phyloP scores from a whole-genome alignment of 2,888 invertebrate genomes.

The Limulus polyphemus region DNA sequence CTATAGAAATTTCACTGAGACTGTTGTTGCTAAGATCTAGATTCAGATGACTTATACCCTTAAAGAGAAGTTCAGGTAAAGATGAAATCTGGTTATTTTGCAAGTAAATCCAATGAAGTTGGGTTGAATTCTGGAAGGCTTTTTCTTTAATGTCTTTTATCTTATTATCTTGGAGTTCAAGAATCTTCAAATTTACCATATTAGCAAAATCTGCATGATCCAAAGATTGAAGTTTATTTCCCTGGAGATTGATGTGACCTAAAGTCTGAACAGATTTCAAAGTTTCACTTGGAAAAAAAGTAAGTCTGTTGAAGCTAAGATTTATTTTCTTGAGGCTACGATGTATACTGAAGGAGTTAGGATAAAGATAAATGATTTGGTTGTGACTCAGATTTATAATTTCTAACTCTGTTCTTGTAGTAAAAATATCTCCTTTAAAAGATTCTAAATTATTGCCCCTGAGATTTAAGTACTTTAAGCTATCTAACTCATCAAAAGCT shows the following conservation, averaged over 20 bases:
- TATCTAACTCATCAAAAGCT: constrained; percentile 21
- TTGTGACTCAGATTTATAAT: constrained; percentile 31
- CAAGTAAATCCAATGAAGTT: constrained; percentile 53
- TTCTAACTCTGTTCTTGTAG: constrained; percentile 34
- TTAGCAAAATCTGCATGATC: constrained; percentile 76
- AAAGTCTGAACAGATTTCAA: constrained; percentile 64
- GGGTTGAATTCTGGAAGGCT: constrained; percentile 81
- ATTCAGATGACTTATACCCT: constrained; percentile 64
- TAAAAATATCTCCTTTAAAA: constrained; percentile 30
- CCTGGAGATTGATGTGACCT: constrained; percentile 59
- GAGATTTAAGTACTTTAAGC: constrained; percentile 33
- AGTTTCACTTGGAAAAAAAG: constrained; percentile 71
- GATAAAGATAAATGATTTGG: constrained; percentile 24
- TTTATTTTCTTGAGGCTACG: constrained; percentile 24
- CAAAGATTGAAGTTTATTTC: constrained; percentile 61
- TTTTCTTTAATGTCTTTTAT: constrained; percentile 70
- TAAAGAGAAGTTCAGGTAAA: constrained; percentile 66
- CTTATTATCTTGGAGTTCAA: constrained; percentile 62
- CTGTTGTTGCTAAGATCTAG: constrained; percentile 62
- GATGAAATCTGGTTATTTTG: constrained; percentile 62
- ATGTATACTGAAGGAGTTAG: constrained; percentile 21
- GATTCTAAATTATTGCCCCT: constrained; percentile 55
- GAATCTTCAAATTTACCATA: constrained; percentile 54
- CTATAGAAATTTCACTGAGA: constrained; percentile 60
- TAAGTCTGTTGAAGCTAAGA: constrained; percentile 33